Conservation (phyloP, 2,888 invertebrate genomes). For the Ashinkailepas kermadecensis region DNA sequence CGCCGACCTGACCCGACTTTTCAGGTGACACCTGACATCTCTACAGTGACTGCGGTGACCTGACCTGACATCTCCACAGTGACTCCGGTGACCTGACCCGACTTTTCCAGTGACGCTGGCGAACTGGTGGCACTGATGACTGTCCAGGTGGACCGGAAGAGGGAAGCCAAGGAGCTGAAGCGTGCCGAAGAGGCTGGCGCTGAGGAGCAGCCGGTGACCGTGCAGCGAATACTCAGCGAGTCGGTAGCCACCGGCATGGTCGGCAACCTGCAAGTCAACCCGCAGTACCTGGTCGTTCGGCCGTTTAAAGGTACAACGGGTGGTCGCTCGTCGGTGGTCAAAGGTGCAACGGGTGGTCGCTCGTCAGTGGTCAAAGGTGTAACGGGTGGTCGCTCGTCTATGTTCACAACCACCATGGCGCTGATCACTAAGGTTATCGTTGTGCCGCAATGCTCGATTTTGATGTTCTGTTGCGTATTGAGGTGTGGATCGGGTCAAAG, state of each 20-base stretch:
- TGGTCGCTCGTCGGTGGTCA: too few species aligned
- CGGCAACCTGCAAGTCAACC: constrained; percentile 72
- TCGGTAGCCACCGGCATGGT: constrained; percentile 64
- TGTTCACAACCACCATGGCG: too few species aligned
- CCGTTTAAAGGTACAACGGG: neutral
- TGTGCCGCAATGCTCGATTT: too few species aligned
- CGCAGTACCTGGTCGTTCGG: constrained; percentile 53
- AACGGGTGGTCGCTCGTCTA: too few species aligned
- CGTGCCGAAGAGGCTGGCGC: constrained; percentile 52
- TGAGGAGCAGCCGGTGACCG: constrained; percentile 31
- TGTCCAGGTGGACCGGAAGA: neutral
- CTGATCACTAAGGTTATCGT: too few species aligned
- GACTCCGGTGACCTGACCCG: neutral
- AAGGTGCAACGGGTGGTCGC: too few species aligned
- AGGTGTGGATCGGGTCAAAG: too few species aligned
- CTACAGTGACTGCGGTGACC: too few species aligned
- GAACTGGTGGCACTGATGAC: neutral
- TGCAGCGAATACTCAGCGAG: constrained; percentile 56
- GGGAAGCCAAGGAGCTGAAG: constrained; percentile 53
- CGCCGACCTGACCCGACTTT: neutral
- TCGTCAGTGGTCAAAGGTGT: too few species aligned
- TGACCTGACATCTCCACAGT: too few species aligned
- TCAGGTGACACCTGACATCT: neutral
- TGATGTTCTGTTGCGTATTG: too few species aligned
- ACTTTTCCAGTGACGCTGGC: neutral